phyloP scores from a whole-genome alignment of 2,888 invertebrate genomes.

The Euproctis similis region DNA sequence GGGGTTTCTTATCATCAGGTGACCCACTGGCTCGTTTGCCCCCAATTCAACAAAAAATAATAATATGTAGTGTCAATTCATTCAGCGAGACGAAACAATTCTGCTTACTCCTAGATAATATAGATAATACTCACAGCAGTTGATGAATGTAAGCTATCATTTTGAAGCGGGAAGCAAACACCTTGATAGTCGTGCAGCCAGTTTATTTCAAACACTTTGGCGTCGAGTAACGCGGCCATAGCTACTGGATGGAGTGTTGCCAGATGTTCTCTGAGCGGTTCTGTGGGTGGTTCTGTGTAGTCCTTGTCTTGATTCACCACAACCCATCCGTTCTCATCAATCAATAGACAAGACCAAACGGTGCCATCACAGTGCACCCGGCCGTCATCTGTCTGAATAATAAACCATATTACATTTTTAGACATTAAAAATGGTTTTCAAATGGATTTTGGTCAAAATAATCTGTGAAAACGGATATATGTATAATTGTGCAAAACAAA shows the following conservation, averaged over 20 bases:
- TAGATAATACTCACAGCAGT: slow-evolving; percentile 29
- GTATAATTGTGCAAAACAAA: no score
- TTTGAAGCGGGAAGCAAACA: slow-evolving; percentile 48
- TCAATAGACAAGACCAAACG: slow-evolving; percentile 55
- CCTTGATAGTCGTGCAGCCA: slow-evolving; percentile 66
- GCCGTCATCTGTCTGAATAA: slow-evolving; percentile 39
- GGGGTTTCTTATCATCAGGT: no score
- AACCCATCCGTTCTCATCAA: slow-evolving; percentile 64
- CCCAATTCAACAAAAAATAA: not conserved
- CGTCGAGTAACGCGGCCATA: slow-evolving; percentile 50
- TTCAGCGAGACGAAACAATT: no score
- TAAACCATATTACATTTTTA: no score
- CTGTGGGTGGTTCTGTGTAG: slow-evolving; percentile 25
- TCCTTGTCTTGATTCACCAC: slow-evolving; percentile 39
- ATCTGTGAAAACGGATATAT: no score
- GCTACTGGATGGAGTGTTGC: slow-evolving; percentile 45
- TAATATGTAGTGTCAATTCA: no score
- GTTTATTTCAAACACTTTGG: slow-evolving; percentile 47
- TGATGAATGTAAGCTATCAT: slow-evolving; percentile 24
- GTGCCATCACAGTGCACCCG: slow-evolving; percentile 43
- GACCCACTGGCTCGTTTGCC: no score
- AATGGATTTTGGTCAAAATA: no score
- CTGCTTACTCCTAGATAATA: no score
- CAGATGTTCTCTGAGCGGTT: slow-evolving; percentile 45
- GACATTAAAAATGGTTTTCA: no score